Conservation (phyloP, 30 jellyfish, hydroid and myxozoan genomes). For the Cassiopea andromeda region DNA sequence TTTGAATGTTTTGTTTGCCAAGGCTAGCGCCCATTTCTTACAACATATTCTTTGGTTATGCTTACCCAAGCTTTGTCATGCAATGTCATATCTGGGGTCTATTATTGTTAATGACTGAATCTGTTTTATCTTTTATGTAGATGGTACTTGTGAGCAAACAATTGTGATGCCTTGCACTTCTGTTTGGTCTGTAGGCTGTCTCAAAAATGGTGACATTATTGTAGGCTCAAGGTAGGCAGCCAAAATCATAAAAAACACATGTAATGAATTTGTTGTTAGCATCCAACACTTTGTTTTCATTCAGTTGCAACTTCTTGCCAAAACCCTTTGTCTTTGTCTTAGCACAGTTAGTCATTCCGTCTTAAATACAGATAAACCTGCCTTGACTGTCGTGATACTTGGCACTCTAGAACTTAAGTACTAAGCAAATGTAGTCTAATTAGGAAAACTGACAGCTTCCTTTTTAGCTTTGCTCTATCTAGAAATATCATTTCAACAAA, state of each 20-base stretch:
- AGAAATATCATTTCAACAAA: background rate
- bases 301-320: too few relatives aligned
- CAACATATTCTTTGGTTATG: too few relatives aligned
- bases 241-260: too few relatives aligned
- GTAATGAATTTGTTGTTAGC: too few relatives aligned
- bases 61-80: too few relatives aligned
- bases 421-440: background rate
- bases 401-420: background rate
- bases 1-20: too few relatives aligned
- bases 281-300: too few relatives aligned
- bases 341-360: too few relatives aligned
- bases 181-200: constrained; percentile 79
- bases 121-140: constrained; percentile 9
- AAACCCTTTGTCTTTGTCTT: too few relatives aligned
- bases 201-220: constrained; percentile 79
- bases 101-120: background rate
- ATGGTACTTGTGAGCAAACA: constrained; percentile 70
- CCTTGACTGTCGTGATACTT: background rate
- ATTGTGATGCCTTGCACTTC: constrained; percentile 85
- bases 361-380: too few relatives aligned
- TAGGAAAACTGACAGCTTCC: background rate
- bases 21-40: too few relatives aligned
- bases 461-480: background rate
- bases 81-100: too few relatives aligned
- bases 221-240: constrained; percentile 80